Base-by-base conservation (phyloP, 2,113 vertebrate species). In the Ictalurus punctatus region DNA sequence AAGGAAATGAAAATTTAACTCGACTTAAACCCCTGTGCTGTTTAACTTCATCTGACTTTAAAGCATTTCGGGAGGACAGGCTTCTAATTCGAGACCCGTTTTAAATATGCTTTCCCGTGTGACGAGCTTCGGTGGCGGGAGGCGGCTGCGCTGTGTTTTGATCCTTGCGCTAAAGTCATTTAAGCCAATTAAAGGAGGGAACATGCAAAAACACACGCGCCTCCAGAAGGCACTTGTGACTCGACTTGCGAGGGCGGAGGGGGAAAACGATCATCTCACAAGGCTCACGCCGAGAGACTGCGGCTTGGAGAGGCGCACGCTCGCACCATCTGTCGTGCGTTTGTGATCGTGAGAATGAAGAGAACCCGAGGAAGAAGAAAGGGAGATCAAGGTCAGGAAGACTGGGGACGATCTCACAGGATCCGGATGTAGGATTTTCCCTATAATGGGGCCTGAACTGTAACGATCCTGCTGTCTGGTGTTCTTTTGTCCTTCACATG, bases 211-310 rank as follows among this genome's bases (percentile, higher is more conserved):
- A 58, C 82, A 67, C 37, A 44, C n/a, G 40, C 87, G 30, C 56
- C 40, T 85, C 71, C 71, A 89, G 87, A 67, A 78, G 73, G 87
- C 83, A 85, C 88, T 89, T 85, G 84, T 79, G 90, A 90, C 84
- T 87, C 88, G 92, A 90, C 93, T 92, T 89, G 90, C 88, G 89
- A 91, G 86, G 88, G 87, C 90, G 88, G 85, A 90, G 89, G 44
- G 90, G 91, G 56, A 25, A 87, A 89, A 89, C 86, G 83, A 92
- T 89, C 86, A 91, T 92, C 59, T n/a, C 90, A 85, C 86, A 92
- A 91, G 81, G 89, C 90, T 90, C 85, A 92, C 86, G 90, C 83
- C 65, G 92, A 87, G 92, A 92, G 87, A 73, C 80, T 86, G 91
- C 90, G 89, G 86, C 86, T 84, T 84, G 74, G 78, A 86, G 83